Base-by-base conservation (phyloP, 2,113 vertebrate species). In the Burhinus bistriatus region DNA sequence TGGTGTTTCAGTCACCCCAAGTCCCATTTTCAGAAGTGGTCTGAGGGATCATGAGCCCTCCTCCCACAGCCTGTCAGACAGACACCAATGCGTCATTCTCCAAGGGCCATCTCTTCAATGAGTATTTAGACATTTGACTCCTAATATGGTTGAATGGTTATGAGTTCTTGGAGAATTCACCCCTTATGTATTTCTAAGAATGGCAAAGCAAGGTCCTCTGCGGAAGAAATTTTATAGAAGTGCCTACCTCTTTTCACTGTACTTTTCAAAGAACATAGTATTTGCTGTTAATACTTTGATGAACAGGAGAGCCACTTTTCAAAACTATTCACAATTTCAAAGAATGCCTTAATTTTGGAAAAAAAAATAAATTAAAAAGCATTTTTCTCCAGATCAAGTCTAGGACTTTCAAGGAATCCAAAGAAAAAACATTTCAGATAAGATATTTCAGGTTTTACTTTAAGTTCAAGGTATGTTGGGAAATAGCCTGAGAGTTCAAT, bases 1-100 rank as follows among this genome's bases (percentile, higher is more conserved):
- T 1, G 7, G 23, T 1, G 2, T 14, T 89, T 78, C 1, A 3
- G 19, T 72, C 8, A 79, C 7, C 4, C 5, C 23, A 44, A 34
- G 15, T 29, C 13, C n/a, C n/a, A 15, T 66, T 90, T 77, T 79
- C 36, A 57, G 72, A 75, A 45, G 36, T 9, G 19, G 29, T 38
- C 42, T 55, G 32, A 30, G 23, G 19, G 29, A 76, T 58, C 29
- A 40, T 40, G 32, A 82, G 8, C 19, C 26, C 32, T 73, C n/a
- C 34, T 88, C 29, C 58, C 47, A 78, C 16, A 44, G 55, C 23
- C 69, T 44, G 23, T 40, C 68, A 91, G 65, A 27, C 18, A 66
- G 59, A 52, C 11, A 27, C 9, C 6, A 25, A 12, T 34, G 34
- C 32, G 45, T 51, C 73, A 36, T 71, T 82, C 47, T 92, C 61